Conservation (phyloP, 1,140 invertebrate genomes). For the Thaumatotibia leucotreta region DNA sequence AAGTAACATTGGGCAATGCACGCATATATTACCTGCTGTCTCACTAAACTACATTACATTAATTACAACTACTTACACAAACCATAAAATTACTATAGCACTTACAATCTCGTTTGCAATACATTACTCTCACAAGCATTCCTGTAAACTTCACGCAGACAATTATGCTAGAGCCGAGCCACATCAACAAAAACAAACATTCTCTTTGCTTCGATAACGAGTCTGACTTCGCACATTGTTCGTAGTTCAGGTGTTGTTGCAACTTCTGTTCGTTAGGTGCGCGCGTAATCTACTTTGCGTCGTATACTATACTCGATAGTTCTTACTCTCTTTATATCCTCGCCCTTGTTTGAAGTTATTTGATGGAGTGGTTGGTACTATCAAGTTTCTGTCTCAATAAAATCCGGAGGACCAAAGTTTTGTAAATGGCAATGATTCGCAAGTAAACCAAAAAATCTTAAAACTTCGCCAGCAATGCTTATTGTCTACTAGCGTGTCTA, state of each 20-base stretch:
- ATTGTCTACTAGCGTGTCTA: conserved; percentile 35
- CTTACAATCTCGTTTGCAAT: background rate
- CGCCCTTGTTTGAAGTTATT: too few relatives aligned
- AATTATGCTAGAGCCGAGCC: background rate
- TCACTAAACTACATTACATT: background rate
- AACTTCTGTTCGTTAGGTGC: conserved; percentile 1
- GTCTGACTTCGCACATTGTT: conserved; percentile 11
- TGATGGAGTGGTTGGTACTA: too few relatives aligned
- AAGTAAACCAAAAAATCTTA: background rate
- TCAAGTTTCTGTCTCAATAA: too few relatives aligned
- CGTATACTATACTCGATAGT: background rate
- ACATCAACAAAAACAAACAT: background rate
- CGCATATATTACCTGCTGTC: background rate
- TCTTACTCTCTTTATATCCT: background rate
- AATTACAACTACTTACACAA: background rate
- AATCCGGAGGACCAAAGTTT: background rate
- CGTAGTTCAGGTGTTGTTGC: background rate
- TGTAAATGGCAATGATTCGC: background rate
- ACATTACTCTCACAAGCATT: background rate
- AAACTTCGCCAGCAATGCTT: conserved; percentile 17
- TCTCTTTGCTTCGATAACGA: background rate
- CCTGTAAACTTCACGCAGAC: background rate
- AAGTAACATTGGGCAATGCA: background rate
- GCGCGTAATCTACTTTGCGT: conserved; percentile 8
- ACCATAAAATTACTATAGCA: background rate